Percentiles rank a stretch among this genome's conserved stretches.
phyloP scores from a whole-genome alignment of 2,797 vertebrate species.

The Oreonectes daqikongensis region DNA sequence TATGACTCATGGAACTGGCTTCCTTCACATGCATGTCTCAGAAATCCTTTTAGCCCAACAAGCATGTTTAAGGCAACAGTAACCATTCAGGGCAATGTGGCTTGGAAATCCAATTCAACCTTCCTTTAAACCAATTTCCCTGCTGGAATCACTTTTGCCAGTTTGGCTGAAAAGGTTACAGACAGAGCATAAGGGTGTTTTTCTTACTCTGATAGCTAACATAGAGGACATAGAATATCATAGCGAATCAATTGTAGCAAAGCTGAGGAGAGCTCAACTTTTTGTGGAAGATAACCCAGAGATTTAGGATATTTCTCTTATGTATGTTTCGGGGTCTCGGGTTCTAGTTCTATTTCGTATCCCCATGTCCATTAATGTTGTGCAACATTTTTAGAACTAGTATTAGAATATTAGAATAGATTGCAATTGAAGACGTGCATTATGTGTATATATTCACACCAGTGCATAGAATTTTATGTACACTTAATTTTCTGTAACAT shows the following conservation, averaged over 20 bases:
- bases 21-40: conserved; percentile 30
- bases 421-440: too few relatives aligned
- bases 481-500: conserved; percentile 16
- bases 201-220: conserved; percentile 41
- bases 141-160: conserved; percentile 56
- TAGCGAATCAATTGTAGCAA: conserved; percentile 49
- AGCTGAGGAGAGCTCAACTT: conserved; percentile 12
- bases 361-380: neutral
- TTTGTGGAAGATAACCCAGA: conserved; percentile 8
- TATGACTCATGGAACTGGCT: conserved; percentile 4
- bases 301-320: conserved; percentile 29
- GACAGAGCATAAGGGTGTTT: conserved; percentile 46
- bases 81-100: conserved; percentile 52
- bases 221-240: conserved; percentile 29
- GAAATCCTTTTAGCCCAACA: conserved; percentile 51
- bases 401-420: too few relatives aligned
- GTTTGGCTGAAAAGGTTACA: conserved; percentile 55
- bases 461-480: neutral
- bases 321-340: neutral
- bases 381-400: neutral
- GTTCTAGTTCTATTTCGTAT: conserved; percentile 7
- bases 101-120: conserved; percentile 57
- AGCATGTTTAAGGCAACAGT: conserved; percentile 46
- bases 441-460: too few relatives aligned
- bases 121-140: conserved; percentile 63